Conservation (phyloP, 2,888 invertebrate species). For the Drosophila seclusa region DNA sequence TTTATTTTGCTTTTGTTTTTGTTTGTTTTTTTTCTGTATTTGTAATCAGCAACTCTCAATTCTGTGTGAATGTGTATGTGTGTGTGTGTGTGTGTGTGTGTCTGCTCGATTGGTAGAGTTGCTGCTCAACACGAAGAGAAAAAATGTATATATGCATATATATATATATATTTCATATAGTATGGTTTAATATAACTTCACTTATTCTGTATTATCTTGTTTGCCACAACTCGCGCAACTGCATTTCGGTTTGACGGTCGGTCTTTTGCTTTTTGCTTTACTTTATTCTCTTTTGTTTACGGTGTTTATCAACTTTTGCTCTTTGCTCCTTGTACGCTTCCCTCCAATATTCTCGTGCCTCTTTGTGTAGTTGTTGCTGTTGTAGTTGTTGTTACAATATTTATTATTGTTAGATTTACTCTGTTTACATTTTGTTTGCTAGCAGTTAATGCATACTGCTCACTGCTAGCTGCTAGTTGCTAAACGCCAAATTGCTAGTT, state of each 20-base stretch:
- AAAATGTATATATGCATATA: slow-evolving; percentile 51
- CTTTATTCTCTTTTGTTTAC: background rate
- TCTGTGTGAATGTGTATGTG: slow-evolving; percentile 14
- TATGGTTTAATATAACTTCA: slow-evolving; percentile 50
- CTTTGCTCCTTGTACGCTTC: slow-evolving; percentile 8
- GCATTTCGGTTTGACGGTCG: slow-evolving; percentile 12
- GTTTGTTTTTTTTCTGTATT: slow-evolving; percentile 8
- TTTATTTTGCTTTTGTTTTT: too few species aligned
- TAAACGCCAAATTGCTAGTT: slow-evolving; percentile 56
- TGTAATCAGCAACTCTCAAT: slow-evolving; percentile 22
- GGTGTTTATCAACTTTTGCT: slow-evolving; percentile 2
- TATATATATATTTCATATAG: slow-evolving; percentile 33
- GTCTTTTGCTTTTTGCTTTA: background rate
- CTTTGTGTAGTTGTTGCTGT: slow-evolving; percentile 29
- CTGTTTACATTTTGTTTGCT: slow-evolving; percentile 27
- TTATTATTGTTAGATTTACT: slow-evolving; percentile 11
- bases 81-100: slow-evolving; percentile 4
- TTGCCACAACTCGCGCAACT: slow-evolving; percentile 33
- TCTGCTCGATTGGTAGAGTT: slow-evolving; percentile 25
- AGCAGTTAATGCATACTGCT: slow-evolving; percentile 19
- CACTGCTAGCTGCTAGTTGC: slow-evolving; percentile 37
- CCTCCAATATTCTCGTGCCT: slow-evolving; percentile 31
- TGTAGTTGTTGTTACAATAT: slow-evolving; percentile 16
- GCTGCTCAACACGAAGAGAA: slow-evolving; percentile 55
- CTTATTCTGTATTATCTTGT: slow-evolving; percentile 39